Conservation (phyloP, 1,140 invertebrate species). For the Gerris buenoi region DNA sequence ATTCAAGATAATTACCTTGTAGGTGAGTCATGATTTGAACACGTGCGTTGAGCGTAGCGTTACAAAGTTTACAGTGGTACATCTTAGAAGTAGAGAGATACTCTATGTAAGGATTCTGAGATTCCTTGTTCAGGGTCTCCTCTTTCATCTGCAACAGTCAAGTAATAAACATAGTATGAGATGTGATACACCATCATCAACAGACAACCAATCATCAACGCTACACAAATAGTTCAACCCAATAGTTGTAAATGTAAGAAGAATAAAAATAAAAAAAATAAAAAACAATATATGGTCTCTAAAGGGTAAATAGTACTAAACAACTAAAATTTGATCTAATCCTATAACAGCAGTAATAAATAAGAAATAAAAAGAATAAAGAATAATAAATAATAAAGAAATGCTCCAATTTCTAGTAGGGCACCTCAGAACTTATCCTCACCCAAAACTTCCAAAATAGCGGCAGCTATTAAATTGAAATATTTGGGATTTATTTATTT, state of each 20-base stretch:
- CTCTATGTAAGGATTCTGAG: background rate
- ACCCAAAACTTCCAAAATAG: too few species aligned
- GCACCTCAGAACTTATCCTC: too few species aligned
- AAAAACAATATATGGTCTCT: background rate
- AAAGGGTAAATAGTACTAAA: background rate
- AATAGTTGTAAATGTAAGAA: background rate
- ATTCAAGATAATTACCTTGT: constrained; percentile 7
- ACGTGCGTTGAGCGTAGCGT: constrained; percentile 11
- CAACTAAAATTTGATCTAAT: too few species aligned
- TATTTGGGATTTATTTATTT: too few species aligned
- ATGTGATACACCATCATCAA: too few species aligned
- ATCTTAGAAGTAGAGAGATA: constrained; percentile 2
- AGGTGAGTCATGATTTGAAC: constrained; percentile 12
- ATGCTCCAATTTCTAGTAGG: too few species aligned
- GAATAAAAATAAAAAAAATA: background rate
- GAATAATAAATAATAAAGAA: too few species aligned
- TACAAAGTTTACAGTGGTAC: constrained; percentile 8
- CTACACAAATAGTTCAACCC: background rate
- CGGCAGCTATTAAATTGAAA: too few species aligned
- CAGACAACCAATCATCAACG: too few species aligned
- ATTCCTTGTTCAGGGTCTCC: background rate
- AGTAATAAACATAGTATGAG: too few species aligned
- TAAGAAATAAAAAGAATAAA: too few species aligned
- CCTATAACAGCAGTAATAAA: too few species aligned
- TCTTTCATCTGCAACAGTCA: background rate